Base-by-base conservation (phyloP, 1,140 invertebrate species). In the Alviniconcha marisindica region DNA sequence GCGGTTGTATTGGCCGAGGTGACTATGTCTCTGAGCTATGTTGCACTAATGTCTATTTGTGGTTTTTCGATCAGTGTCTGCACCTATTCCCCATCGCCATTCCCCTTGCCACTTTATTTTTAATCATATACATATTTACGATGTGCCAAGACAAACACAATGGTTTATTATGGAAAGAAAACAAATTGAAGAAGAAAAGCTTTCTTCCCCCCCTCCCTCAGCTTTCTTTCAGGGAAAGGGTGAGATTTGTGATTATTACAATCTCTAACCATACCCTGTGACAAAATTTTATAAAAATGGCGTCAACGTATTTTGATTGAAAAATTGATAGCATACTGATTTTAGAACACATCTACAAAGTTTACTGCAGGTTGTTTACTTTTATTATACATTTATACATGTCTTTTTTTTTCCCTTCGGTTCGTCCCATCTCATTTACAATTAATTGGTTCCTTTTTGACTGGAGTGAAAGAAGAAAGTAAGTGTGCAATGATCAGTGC, bases 181-280 rank as follows among this genome's bases (percentile, higher is more conserved):
- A 66, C 14, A 18, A 71, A 48, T 5, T 10, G 18, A 71, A 31
- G 21, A 44, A 76, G 40, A 44, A 76, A n/a, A n/a, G n/a, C n/a
- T n/a, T n/a, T n/a, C n/a, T 44, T 76, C 78, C n/a, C 28, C 24
- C 44, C 51, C 51, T 51, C 24, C 40, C 40, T 51, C 78, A 80
- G 78, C 36, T 44, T 28, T 60, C 56, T 80, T 78, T 60, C 54
- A 76, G 54, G 71, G 51, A 83, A 77, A 33, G 73, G 48, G 54
- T 10, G 76, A 77, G 77, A 83, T 38, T 77, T 78, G 82, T 40
- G 42, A 60, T 77, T 78, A 83, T 83, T 77, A 44, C 77, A 69
- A 60, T 83, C 66, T 82, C 71, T 73, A 31, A n/a, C 66, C 36
- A 71, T 33, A 54, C 71, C 66, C 48, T 51, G 44, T 73, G 24